Evolutionary conservation across 2,113 vertebrate genomes (phyloP), one percentile per base, ranked within the genome.

Genomic region (Muntiacus muntjak): DNA sequence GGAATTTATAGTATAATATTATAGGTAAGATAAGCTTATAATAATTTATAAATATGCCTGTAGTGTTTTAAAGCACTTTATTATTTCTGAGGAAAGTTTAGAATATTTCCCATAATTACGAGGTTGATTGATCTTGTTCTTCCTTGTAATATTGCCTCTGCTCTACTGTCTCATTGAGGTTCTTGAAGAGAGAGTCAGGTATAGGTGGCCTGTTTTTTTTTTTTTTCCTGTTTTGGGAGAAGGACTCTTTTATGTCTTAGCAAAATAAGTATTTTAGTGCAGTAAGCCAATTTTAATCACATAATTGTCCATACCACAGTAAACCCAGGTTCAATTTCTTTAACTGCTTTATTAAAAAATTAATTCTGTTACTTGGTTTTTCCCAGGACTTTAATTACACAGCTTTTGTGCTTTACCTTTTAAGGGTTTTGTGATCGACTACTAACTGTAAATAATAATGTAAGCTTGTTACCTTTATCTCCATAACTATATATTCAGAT

Each of bases 91-190:
- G 23, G 43, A 52, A 87, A 58, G 9, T 83, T 62, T 85, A 90
- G 71, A 91, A 36, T 93, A 60, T 94, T 98, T 96, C 90, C 33
- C 36, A 47, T 79, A 94, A 62, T 87, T 67, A 90, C 23, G 40
- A 84, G 94, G 93, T 87, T 78, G 92, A 82, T 26, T 90, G 25
- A 25, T 9, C 13, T 57, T 89, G 14, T 26, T 54, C 71, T 58
- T 76, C 43, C 45, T 36, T 52, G 4, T 55, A 64, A 54, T 78
- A n/a, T 67, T 86, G n/a, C 52, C 16, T 7, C 91, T 67, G n/a
- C 43, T 86, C 2, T 95, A 7, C 47, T 88, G 1, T 85, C 30
- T 96, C 78, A 81, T 3, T 87, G 78, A 86, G n/a, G 36, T 76
- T 28, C 62, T 84, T 43, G 36, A 71, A 94, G 26, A 82, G 57